Evolutionary conservation across 2,797 vertebrate species (phyloP).

Genomic region (Cottoperca gobio): DNA sequence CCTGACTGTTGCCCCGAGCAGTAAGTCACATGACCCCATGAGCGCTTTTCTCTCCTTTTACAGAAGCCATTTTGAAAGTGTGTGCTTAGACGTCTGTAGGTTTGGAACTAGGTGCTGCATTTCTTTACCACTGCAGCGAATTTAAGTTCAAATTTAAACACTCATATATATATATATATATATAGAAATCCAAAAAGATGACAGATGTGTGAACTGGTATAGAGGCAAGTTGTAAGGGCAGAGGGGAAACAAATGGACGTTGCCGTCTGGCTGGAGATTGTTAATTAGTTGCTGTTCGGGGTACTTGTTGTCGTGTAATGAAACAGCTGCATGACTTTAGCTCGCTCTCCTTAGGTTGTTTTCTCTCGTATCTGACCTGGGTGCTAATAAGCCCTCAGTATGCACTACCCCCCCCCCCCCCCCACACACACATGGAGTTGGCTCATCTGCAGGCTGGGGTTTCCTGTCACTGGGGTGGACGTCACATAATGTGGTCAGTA

Average conservation of each 20-base stretch:
- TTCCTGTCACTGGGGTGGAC: constrained; percentile 42
- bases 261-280: constrained; percentile 48
- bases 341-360: constrained; percentile 72
- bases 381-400: constrained; percentile 70
- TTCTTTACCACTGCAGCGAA: constrained; percentile 19
- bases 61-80: constrained; percentile 67
- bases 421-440: not conserved
- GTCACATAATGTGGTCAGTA: constrained; percentile 37
- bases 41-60: constrained; percentile 47
- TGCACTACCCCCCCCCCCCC: constrained; percentile 19
- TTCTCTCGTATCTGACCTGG: constrained; percentile 62
- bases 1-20: constrained; percentile 69
- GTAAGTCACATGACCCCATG: constrained; percentile 54
- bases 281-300: constrained; percentile 79
- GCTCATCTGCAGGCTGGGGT: constrained; percentile 36
- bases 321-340: constrained; percentile 76
- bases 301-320: constrained; percentile 75
- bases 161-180: too few species aligned
- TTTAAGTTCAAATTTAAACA: not conserved
- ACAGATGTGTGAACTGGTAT: constrained; percentile 52
- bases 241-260: constrained; percentile 53
- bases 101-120: constrained; percentile 21
- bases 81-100: constrained; percentile 27
- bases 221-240: constrained; percentile 47
- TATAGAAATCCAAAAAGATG: not conserved